Evolutionary conservation across 1,140 invertebrate genomes (phyloP).

Genomic region (Drosophila guanche): DNA sequence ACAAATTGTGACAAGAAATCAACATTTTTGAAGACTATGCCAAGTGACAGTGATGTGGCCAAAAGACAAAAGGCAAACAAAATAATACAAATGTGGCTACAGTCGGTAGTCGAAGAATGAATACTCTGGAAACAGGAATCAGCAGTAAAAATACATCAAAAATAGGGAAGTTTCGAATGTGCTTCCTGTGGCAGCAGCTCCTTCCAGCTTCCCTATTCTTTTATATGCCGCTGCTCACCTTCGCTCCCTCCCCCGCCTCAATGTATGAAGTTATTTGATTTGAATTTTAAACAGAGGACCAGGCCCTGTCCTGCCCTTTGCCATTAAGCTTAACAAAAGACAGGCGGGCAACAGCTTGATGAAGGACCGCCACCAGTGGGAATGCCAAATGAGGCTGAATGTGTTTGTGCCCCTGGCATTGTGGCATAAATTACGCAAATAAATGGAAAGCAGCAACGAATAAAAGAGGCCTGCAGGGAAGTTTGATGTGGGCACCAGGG

Average conservation of each 20-base stretch:
- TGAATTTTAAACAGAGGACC: slow-evolving; percentile 74
- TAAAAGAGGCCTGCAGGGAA: not conserved
- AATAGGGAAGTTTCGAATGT: too few species aligned
- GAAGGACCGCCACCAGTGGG: slow-evolving; percentile 2
- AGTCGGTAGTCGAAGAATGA: not conserved
- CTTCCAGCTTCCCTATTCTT: not conserved
- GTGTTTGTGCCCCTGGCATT: slow-evolving; percentile 35
- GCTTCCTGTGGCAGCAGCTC: too few species aligned
- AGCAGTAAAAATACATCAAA: too few species aligned
- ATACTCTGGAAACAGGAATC: slow-evolving; percentile 2
- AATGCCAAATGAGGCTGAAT: slow-evolving; percentile 40
- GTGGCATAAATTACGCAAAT: slow-evolving; percentile 81
- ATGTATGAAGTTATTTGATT: slow-evolving; percentile 80
- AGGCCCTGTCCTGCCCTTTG: slow-evolving; percentile 8
- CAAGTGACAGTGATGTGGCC: slow-evolving; percentile 45
- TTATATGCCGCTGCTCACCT: not conserved
- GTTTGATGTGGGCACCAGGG: slow-evolving; percentile 1
- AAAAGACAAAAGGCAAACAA: not conserved
- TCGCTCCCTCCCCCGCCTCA: slow-evolving; percentile 8
- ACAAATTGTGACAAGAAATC: slow-evolving; percentile 82
- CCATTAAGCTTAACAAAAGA: slow-evolving; percentile 70
- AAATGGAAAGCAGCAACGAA: slow-evolving; percentile 65
- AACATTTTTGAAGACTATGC: slow-evolving; percentile 61
- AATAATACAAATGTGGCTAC: not conserved
- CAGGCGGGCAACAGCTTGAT: slow-evolving; percentile 50